These are phyloP conservation scores for Balaeniceps rex DNA, from an alignment of 2,113 vertebrate species.

Conservation along the genomic window DNA sequence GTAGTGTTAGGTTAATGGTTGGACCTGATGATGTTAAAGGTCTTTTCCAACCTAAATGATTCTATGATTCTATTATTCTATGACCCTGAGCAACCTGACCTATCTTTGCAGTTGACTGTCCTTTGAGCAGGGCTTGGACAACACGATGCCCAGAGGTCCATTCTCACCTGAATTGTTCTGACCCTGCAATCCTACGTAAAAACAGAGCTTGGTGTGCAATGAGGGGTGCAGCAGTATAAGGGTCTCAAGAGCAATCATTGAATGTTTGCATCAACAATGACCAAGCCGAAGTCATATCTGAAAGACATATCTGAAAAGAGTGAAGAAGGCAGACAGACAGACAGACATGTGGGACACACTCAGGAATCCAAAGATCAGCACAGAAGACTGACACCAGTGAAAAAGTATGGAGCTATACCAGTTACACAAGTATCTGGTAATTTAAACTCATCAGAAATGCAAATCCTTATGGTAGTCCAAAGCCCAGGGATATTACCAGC, in stretches of 20 bases:
- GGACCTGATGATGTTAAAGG: too few relatives aligned
- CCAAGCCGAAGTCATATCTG: neutral
- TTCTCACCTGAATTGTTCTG: neutral
- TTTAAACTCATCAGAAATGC: neutral
- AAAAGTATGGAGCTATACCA: neutral
- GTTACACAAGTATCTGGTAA: neutral
- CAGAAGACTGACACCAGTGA: neutral
- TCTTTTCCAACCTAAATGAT: too few relatives aligned
- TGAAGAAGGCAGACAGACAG: neutral
- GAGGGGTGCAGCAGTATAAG: neutral
- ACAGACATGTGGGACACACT: neutral
- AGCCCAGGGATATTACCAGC: neutral
- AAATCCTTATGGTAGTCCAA: neutral
- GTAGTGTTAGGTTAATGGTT: too few relatives aligned
- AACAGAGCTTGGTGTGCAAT: neutral
- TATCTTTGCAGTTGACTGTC: neutral
- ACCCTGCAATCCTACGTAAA: neutral
- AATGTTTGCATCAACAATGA: rapidly evolving
- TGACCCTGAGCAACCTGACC: neutral
- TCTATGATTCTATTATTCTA: too few relatives aligned
- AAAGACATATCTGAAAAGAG: neutral
- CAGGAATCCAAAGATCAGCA: neutral
- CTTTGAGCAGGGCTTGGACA: neutral
- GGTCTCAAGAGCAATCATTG: neutral
- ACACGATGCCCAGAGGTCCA: rapidly evolving